Conservation (phyloP, 2,797 vertebrate species). For the Mus minutoides region DNA sequence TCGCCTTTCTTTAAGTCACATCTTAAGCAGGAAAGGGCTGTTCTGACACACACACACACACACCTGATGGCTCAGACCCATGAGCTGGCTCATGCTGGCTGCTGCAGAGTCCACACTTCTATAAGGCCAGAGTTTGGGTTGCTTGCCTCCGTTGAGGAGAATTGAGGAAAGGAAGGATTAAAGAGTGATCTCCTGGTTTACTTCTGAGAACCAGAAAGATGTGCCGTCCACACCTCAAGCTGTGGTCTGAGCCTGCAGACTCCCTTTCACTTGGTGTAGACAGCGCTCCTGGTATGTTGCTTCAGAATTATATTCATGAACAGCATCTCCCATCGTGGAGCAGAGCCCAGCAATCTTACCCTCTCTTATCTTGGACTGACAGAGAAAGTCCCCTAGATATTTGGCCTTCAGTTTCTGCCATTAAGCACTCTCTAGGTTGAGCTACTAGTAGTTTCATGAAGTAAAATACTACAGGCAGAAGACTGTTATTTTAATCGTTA, state of each 20-base stretch:
- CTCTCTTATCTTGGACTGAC: not conserved
- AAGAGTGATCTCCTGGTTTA: not conserved
- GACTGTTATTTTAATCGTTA: not conserved
- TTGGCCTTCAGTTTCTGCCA: not conserved
- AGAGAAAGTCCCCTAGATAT: not conserved
- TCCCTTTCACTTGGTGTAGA: not conserved
- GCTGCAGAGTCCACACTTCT: conserved; percentile 62
- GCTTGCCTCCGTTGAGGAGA: not conserved
- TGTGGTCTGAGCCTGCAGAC: not conserved
- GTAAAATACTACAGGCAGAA: not conserved
- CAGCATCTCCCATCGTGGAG: not conserved
- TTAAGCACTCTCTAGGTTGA: not conserved
- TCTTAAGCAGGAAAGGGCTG: conserved; percentile 1
- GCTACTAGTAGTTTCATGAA: not conserved
- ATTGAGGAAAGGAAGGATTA: not conserved
- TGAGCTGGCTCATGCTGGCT: conserved; percentile 80
- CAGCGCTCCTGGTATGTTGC: fast-evolving
- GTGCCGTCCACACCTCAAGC: not conserved
- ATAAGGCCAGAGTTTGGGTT: not conserved
- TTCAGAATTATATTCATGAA: not conserved
- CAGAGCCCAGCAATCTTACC: not conserved
- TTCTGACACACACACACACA: conserved; percentile 46
- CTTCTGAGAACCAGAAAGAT: not conserved
- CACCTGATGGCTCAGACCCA: conserved; percentile 62
- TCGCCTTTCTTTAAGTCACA: conserved; percentile 62